Conservation (phyloP, 2,113 vertebrate genomes). For the Macheiramphus alcinus region DNA sequence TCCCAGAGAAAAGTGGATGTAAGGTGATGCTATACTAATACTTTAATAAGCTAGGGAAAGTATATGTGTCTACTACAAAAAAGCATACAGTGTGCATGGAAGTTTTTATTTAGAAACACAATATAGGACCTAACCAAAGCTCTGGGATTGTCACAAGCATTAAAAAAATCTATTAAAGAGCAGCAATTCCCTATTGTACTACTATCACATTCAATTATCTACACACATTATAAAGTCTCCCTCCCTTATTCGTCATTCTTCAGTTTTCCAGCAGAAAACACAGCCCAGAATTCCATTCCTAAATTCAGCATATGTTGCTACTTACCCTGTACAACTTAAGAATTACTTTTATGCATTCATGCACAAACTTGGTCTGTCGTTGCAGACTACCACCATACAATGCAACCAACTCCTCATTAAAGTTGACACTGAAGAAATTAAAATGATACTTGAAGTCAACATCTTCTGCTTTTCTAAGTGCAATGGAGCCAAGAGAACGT, state of each 20-base stretch:
- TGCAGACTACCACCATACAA: slow-evolving; percentile 92
- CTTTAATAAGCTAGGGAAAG: neutral
- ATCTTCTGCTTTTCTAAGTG: slow-evolving; percentile 92
- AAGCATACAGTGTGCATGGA: neutral
- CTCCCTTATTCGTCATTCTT: neutral
- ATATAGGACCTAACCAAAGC: neutral
- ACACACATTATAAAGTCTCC: neutral
- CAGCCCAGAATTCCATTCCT: neutral
- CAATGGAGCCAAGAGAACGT: slow-evolving; percentile 93
- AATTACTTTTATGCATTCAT: slow-evolving; percentile 93
- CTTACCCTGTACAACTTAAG: slow-evolving; percentile 92
- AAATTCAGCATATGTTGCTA: neutral
- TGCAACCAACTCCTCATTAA: slow-evolving; percentile 96
- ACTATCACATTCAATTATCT: neutral
- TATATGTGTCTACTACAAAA: neutral
- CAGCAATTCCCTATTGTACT: neutral
- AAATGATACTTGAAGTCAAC: slow-evolving; percentile 88
- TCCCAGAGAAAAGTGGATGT: neutral
- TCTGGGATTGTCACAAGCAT: neutral
- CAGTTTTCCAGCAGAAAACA: neutral
- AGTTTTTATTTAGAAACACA: neutral
- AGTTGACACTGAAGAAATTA: slow-evolving; percentile 95
- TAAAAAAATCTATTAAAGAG: neutral
- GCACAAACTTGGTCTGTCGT: slow-evolving; percentile 90
- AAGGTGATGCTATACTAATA: neutral